These are phyloP conservation scores for Ochlodes sylvanus DNA, from an alignment of 2,888 invertebrate species.

Conservation along the genomic window DNA sequence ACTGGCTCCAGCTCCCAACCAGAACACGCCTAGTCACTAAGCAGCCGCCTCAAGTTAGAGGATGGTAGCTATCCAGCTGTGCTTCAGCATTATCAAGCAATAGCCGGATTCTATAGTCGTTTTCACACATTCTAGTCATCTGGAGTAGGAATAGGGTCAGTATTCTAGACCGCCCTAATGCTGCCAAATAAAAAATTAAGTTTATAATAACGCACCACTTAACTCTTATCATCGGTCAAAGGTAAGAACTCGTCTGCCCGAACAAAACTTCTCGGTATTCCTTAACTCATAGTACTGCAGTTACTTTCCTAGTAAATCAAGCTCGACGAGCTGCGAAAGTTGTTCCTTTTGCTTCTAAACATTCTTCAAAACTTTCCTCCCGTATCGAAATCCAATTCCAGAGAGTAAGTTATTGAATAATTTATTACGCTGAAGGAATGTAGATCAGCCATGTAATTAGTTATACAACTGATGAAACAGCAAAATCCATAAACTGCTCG, in stretches of 20 bases:
- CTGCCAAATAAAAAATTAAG: no score
- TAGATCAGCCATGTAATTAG: background rate
- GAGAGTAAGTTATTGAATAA: conserved; percentile 4
- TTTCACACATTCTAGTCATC: no score
- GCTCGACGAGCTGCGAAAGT: conserved; percentile 22
- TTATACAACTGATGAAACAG: no score
- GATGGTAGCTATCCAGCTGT: no score
- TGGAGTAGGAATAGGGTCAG: no score
- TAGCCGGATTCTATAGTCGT: no score
- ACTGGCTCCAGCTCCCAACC: no score
- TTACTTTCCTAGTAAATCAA: conserved; percentile 29
- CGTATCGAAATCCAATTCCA: conserved; percentile 14
- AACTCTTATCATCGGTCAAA: conserved; percentile 2
- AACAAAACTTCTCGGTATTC: conserved; percentile 18
- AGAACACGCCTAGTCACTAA: no score
- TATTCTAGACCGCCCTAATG: no score
- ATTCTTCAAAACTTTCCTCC: conserved; percentile 10
- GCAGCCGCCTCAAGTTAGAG: no score
- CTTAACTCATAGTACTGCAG: conserved; percentile 15
- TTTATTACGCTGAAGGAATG: background rate
- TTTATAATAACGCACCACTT: background rate
- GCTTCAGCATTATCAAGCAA: no score
- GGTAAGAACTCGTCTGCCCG: conserved; percentile 9
- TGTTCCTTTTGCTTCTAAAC: conserved; percentile 21
- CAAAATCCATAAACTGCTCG: no score